These are phyloP conservation scores for Agraylea sexmaculata DNA, from an alignment of 1,140 invertebrate species.

Conservation along the genomic window DNA sequence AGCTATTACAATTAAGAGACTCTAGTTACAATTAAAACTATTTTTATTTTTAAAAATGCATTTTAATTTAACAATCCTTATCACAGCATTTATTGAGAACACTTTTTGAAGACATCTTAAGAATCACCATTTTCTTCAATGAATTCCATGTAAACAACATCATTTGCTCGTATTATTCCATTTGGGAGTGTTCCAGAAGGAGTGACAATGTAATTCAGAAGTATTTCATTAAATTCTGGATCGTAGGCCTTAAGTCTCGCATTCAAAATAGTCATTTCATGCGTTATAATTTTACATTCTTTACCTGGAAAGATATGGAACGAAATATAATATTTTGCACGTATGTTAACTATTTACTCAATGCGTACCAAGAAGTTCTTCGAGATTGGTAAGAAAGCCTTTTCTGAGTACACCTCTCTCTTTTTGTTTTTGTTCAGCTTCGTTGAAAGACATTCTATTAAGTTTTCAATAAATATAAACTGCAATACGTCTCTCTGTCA, in stretches of 20 bases:
- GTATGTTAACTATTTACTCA: background rate
- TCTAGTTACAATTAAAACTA: background rate
- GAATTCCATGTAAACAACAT: constrained; percentile 15
- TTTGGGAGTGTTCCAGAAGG: constrained; percentile 13
- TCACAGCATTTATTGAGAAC: background rate
- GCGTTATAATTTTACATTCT: constrained; percentile 11
- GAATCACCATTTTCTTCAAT: background rate
- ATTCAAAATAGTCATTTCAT: constrained; percentile 15
- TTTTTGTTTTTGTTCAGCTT: constrained; percentile 9
- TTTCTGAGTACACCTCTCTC: constrained; percentile 15
- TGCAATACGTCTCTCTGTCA: too few species aligned
- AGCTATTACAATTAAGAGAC: constrained; percentile 5
- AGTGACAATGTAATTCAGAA: constrained; percentile 15
- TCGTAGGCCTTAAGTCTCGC: constrained; percentile 16
- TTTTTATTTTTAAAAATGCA: background rate
- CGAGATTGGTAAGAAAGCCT: constrained; percentile 13
- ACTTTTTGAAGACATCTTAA: background rate
- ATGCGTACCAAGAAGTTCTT: constrained; percentile 11
- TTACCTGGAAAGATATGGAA: constrained; percentile 14
- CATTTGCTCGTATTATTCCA: constrained; percentile 14
- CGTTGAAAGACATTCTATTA: constrained; percentile 12
- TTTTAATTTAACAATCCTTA: background rate
- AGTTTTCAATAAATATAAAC: too few species aligned
- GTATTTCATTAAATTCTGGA: constrained; percentile 15
- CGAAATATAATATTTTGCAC: constrained; percentile 1